Percentiles rank a stretch among this genome's conserved stretches.
These are phyloP conservation scores for Eubasilissa splendida DNA, from an alignment of 2,888 invertebrate species.

Conservation along the genomic window DNA sequence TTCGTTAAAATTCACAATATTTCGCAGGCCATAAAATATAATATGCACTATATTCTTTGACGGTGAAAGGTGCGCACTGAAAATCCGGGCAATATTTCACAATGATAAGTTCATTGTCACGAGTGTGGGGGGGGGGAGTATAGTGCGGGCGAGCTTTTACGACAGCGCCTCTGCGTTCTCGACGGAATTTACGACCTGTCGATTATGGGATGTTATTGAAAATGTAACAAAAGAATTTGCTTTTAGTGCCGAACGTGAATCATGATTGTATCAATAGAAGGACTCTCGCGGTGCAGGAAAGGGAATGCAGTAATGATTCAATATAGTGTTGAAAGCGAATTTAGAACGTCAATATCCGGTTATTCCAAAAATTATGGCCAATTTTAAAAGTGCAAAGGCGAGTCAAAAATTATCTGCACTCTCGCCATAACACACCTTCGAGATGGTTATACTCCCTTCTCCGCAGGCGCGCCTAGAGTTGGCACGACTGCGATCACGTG, in stretches of 20 bases:
- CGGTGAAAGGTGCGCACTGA: background rate
- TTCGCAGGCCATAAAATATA: background rate
- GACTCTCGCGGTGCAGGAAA: background rate
- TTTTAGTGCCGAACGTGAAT: slow-evolving; percentile 7
- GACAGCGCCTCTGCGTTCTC: slow-evolving; percentile 4
- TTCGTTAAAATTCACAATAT: too few species aligned
- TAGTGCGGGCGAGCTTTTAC: slow-evolving; percentile 12
- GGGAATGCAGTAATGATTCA: background rate
- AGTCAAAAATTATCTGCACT: too few species aligned
- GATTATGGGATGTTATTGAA: slow-evolving; percentile 32
- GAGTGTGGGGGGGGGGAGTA: background rate
- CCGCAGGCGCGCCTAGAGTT: too few species aligned
- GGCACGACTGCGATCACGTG: too few species aligned
- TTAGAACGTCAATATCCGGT: too few species aligned
- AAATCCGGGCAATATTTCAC: slow-evolving; percentile 7
- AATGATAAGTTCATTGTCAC: slow-evolving; percentile 5
- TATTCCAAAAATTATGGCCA: too few species aligned
- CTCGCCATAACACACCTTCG: too few species aligned
- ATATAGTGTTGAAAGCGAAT: too few species aligned
- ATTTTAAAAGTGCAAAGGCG: too few species aligned
- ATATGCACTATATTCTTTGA: slow-evolving; percentile 1
- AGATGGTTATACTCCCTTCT: too few species aligned
- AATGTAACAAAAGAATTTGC: slow-evolving; percentile 29
- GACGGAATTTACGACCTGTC: slow-evolving; percentile 22
- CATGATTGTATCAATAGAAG: background rate